Base-by-base conservation (phyloP, 1,140 invertebrate species). In the Bombus consobrinus region DNA sequence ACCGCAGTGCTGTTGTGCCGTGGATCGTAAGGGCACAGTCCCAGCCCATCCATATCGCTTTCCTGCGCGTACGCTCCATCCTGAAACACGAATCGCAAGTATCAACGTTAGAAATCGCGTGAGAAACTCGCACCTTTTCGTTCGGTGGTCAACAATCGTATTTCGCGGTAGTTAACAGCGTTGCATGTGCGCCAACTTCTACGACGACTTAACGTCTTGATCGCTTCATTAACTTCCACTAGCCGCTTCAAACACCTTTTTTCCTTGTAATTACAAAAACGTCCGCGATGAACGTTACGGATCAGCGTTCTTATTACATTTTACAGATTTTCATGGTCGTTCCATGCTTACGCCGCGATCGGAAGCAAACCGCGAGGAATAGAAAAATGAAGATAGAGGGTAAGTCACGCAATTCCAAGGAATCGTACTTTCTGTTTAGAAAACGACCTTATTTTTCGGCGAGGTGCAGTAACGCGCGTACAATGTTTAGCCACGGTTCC, bases 1-100 rank as follows among this genome's bases (percentile, higher is more conserved):
- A 98, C 97, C 84, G 98, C 97, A 37, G 98, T 99, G 92, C 98
- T 99, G 94, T 99, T 99, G 94, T 99, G 98, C 87, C 97, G 96
- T 13, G 98, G 98, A 94, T 98, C 98, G 95, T 98, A 99, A 6
- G 98, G 98, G 94, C 98, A 99, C 74, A 98, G 96, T 53, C 98
- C 98, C 92, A 97, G 97, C 25, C 98, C 98, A 90, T 98, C 97
- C 87, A 96, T 97, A 92, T 98, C 98, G 86, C 95, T 96, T 69
- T 96, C 95, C 64, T 95, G 93, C 47, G 93, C 90, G 92, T 96
- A 96, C 69, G 94, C 91, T 57, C 96, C 96, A 93, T 96, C 94
- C 96, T 96, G 93, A 41, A 96, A 96, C 84, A 93, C 78, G 93
- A 92, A 92, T 53, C 12, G 37, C 8, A 72, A 79, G 43, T 76